These are phyloP conservation scores for Drosophila santomea DNA, from an alignment of 1,140 invertebrate genomes.

Conservation along the genomic window DNA sequence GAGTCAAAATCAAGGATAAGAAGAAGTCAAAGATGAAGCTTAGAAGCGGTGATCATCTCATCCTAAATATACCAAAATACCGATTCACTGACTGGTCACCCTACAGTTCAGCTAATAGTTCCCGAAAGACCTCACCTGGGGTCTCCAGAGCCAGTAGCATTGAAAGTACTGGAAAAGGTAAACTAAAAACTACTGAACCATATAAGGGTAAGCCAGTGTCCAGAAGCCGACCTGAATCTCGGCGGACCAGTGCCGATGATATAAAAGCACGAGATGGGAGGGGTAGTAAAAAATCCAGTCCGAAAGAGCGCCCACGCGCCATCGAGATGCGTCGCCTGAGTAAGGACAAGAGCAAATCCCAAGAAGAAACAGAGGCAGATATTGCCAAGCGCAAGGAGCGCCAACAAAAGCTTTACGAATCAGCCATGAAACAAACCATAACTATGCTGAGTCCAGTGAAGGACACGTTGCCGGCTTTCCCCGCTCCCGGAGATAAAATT, in stretches of 20 bases:
- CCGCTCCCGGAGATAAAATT: conserved; percentile 89
- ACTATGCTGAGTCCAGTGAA: conserved; percentile 89
- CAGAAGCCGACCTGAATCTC: conserved; percentile 85
- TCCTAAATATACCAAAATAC: conserved; percentile 83
- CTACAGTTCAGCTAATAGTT: conserved; percentile 83
- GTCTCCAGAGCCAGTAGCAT: conserved; percentile 82
- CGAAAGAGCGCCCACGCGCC: conserved; percentile 88
- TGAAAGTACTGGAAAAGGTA: conserved; percentile 80
- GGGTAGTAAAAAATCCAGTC: conserved; percentile 85
- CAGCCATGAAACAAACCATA: conserved; percentile 89
- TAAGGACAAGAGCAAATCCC: conserved; percentile 88
- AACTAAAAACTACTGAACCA: conserved; percentile 68
- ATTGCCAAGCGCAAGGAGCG: conserved; percentile 89
- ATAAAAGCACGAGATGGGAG: conserved; percentile 81
- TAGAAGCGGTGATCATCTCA: conserved; percentile 81
- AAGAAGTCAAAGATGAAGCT: conserved; percentile 82
- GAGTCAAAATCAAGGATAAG: conserved; percentile 84
- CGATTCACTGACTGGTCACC: conserved; percentile 84
- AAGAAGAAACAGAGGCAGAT: conserved; percentile 89
- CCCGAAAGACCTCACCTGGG: conserved; percentile 81
- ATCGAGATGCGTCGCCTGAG: conserved; percentile 88
- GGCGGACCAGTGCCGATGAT: conserved; percentile 87
- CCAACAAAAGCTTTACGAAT: conserved; percentile 89
- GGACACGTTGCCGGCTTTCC: conserved; percentile 88
- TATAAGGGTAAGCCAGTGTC: conserved; percentile 84